phyloP scores from a whole-genome alignment of 2,113 vertebrate species.

The Trematocara unimaculatum region DNA sequence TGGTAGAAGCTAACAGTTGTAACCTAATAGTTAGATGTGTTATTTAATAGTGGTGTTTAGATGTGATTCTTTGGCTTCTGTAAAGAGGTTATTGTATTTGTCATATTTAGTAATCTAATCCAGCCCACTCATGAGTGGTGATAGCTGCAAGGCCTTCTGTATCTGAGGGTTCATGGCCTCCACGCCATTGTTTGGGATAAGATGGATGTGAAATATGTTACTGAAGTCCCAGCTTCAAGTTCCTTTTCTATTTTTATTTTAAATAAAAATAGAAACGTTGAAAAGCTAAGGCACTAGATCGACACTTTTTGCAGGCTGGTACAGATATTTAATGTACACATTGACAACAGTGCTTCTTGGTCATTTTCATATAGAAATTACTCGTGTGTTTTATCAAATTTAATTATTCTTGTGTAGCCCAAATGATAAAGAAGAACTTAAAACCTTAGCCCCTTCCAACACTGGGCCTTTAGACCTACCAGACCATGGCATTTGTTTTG shows the following conservation, averaged over 20 bases:
- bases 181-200: conserved; percentile 60
- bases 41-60: not conserved
- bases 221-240: not conserved
- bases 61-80: fast-evolving
- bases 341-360: not conserved
- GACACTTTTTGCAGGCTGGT: not conserved
- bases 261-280: not conserved
- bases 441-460: not conserved
- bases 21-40: not conserved
- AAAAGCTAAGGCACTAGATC: not conserved
- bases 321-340: not conserved
- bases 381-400: not conserved
- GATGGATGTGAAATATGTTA: not conserved
- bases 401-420: not conserved
- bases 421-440: not conserved
- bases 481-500: conserved; percentile 37
- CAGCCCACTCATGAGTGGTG: not conserved
- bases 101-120: not conserved
- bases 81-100: not conserved
- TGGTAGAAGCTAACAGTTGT: not conserved
- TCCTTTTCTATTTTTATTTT: not conserved
- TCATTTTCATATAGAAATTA: not conserved
- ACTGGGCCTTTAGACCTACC: not conserved
- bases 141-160: conserved; percentile 45
- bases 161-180: conserved; percentile 55